A percentile compares a stretch with the other conserved stretches of the same genome.
These are phyloP conservation scores for Pyrrhia umbra DNA, from an alignment of 2,888 invertebrate species.

Conservation along the genomic window DNA sequence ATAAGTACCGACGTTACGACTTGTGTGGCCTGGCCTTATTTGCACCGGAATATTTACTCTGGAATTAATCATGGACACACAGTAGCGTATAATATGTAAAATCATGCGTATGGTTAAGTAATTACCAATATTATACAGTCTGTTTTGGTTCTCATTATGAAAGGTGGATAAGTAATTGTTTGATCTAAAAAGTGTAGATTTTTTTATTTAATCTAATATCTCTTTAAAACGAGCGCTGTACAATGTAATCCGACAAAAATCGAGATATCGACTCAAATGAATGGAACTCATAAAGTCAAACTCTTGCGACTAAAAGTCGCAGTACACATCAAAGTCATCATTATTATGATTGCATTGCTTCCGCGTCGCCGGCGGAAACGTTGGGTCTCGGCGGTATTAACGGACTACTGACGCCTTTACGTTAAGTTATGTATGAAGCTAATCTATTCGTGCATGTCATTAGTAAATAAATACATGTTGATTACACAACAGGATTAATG, in stretches of 20 bases:
- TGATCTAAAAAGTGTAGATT: too few species aligned
- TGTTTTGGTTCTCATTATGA: too few species aligned
- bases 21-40: slow-evolving; percentile 41
- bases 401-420: slow-evolving; percentile 33
- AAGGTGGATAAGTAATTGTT: too few species aligned
- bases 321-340: slow-evolving; percentile 52
- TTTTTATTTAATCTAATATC: too few species aligned
- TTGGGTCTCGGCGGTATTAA: slow-evolving; percentile 44
- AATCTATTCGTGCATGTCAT: slow-evolving; percentile 33
- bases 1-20: slow-evolving; percentile 28
- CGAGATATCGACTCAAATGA: background rate
- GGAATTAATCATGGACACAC: slow-evolving; percentile 11
- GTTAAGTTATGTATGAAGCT: slow-evolving; percentile 6
- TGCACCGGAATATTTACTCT: slow-evolving; percentile 19
- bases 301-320: slow-evolving; percentile 21
- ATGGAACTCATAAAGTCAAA: background rate
- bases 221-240: too few species aligned
- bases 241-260: too few species aligned
- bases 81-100: too few species aligned
- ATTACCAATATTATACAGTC: too few species aligned
- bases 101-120: too few species aligned
- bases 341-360: slow-evolving; percentile 64
- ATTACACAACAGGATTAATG: slow-evolving; percentile 16
- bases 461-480: slow-evolving; percentile 12
- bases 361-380: slow-evolving; percentile 69